Evolutionary conservation across 2,888 invertebrate species (phyloP), one percentile per base, ranked within the genome.

Genomic region (Drosophila meridionalis): DNA sequence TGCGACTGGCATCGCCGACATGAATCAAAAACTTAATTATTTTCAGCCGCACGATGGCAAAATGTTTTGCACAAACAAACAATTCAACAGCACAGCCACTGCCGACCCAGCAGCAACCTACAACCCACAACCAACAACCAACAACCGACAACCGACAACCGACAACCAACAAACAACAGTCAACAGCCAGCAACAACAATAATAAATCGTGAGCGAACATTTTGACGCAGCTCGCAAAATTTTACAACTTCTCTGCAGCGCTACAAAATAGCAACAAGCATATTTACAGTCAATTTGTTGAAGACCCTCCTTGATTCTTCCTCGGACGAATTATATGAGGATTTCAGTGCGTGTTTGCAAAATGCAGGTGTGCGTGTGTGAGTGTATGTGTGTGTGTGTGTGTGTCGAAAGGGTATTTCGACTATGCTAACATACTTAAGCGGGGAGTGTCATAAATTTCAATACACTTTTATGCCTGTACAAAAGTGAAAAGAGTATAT

Each of bases 211-310:
- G 40, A 69, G 70, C 69, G 73, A 67, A 87, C 84, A 87, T 87
- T 85, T 89, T 85, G 87, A 87, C 79, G 87, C 79, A 82, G 77
- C 79, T 83, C 76, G 56, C 83, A 79, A 78, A 68, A 74, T 84
- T 84, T 80, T 67, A 76, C 76, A 85, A 50, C 80, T 64, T 64
- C 68, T 69, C 43, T 36, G 74, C 52, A 69, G 40, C 57, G 70
- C 60, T 62, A 66, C 69, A 72, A 61, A 79, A 56, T 61, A 68
- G 57, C 73, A 83, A 72, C 79, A 82, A 87, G 73, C 83, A 81
- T 89, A 87, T 87, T 87, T 87, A 87, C 86, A 89, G 81, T 89
- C 86, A 87, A 87, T 87, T 87, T 87, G 86, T 73, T 52, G 78
- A 64, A 66, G 53, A 38, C 38, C 59, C 50, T 42, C n/a, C 55